Evolutionary conservation across 2,888 invertebrate genomes (phyloP).

Genomic region (Dolichopus griseipennis): DNA sequence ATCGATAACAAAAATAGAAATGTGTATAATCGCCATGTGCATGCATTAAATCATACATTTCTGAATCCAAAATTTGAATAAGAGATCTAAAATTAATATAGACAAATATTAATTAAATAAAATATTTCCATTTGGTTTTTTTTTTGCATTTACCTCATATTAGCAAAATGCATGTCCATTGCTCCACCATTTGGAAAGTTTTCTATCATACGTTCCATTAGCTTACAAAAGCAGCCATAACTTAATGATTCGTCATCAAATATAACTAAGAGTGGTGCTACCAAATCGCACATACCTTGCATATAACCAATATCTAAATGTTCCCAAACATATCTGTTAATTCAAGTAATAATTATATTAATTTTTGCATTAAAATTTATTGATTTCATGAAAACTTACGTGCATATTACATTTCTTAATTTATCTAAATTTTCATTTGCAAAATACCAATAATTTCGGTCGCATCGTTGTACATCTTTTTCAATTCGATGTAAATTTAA

Average conservation of each 20-base stretch:
- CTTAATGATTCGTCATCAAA: slow-evolving; percentile 86
- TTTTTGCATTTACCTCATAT: slow-evolving; percentile 60
- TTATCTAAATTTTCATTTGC: slow-evolving; percentile 83
- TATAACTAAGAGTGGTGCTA: slow-evolving; percentile 83
- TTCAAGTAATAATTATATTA: background rate
- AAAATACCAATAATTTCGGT: slow-evolving; percentile 90
- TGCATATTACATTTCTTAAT: slow-evolving; percentile 90
- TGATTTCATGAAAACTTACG: slow-evolving; percentile 59
- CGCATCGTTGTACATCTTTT: slow-evolving; percentile 93
- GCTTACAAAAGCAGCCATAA: slow-evolving; percentile 81
- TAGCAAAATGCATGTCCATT: slow-evolving; percentile 93
- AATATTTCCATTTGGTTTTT: background rate
- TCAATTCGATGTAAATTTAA: slow-evolving; percentile 89
- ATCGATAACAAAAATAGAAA: slow-evolving; percentile 95
- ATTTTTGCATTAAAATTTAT: background rate
- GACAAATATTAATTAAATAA: background rate
- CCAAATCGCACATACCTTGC: slow-evolving; percentile 96
- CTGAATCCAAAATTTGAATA: slow-evolving; percentile 83
- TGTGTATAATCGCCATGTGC: slow-evolving; percentile 93
- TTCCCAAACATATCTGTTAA: slow-evolving; percentile 87
- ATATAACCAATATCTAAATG: slow-evolving; percentile 90
- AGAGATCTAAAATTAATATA: slow-evolving; percentile 48
- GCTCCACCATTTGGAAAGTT: slow-evolving; percentile 90
- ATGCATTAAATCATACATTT: slow-evolving; percentile 90
- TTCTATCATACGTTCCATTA: slow-evolving; percentile 84